These are phyloP conservation scores for Mermis nigrescens DNA, from an alignment of 2,888 invertebrate genomes.

Conservation along the genomic window DNA sequence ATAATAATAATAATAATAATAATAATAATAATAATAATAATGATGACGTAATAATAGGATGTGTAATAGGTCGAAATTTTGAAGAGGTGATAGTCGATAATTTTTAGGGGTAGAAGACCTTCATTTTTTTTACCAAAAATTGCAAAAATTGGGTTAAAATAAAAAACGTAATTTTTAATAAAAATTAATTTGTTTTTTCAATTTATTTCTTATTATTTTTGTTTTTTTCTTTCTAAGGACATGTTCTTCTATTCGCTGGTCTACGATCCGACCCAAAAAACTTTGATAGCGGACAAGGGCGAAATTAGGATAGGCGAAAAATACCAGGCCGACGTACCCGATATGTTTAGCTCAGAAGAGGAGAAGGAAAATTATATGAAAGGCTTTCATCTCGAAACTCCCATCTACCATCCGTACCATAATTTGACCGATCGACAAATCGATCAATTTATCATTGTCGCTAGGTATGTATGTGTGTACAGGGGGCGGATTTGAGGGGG, in stretches of 20 bases:
- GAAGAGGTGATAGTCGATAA: no score
- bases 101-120: no score
- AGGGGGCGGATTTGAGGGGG: no score
- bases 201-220: no score
- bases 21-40: no score
- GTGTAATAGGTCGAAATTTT: no score
- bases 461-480: conserved; percentile 40
- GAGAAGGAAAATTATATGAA: conserved; percentile 2
- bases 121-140: no score
- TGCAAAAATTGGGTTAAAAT: no score
- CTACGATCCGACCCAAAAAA: conserved; percentile 96
- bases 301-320: conserved; percentile 74
- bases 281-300: conserved; percentile 82
- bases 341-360: conserved; percentile 49
- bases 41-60: no score
- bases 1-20: no score
- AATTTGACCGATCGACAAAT: conserved; percentile 79
- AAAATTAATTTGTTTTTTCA: no score
- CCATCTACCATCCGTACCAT: conserved; percentile 86
- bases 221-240: conserved; percentile 55
- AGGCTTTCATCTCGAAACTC: conserved; percentile 48
- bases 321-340: conserved; percentile 83
- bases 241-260: conserved; percentile 98
- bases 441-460: conserved; percentile 83
- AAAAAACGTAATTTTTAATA: no score